Base-by-base conservation (phyloP, 2,797 vertebrate species). In the Acanthis flammea region DNA sequence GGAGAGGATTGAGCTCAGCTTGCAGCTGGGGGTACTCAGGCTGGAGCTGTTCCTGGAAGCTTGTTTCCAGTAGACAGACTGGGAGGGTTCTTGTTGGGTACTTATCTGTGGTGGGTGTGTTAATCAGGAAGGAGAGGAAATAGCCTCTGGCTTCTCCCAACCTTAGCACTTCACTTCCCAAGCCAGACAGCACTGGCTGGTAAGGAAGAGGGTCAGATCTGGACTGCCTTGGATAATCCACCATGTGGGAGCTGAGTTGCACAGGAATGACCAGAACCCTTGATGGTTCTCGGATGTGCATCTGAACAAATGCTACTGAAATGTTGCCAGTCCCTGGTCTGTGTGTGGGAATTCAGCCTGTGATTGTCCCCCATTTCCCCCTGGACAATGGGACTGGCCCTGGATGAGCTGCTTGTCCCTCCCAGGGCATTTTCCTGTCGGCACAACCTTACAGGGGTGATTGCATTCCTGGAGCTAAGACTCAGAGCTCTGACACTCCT, bases 41-140 rank as follows among this genome's bases (percentile, higher is more conserved):
- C 13, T 33, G 14, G 41, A 73, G 75, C 68, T 54, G 3, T 12
- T 94, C 55, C 66, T 47, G 70, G n/a, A n/a, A 68, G 42, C 37
- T 21, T 4, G 7, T 41, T 87, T 45, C 63, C 76, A 54, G n/a
- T 7, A 10, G 57, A 30, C 50, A 78, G 44, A 12, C 53, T 1
- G n/a, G 25, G 70, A 80, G 28, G 37, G 42, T 25, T 80, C 21
- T 72, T 1, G 0, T 50, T 53, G 41, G 1, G 1, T 4, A 0
- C 71, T 72, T 63, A 11, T 86, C 54, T 68, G 12, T 5, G 4
- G 44, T 55, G 44, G 15, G 12, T 41, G 24, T 8, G 0, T 45
- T 63, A 48, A 57, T 86, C 37, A 65, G 65, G 62, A 72, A 67
- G 50, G 68, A 77, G 42, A 83, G 54, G 44, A 77, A 66, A 39